phyloP scores from a whole-genome alignment of 2,797 vertebrate species.

The Alfaro cultratus region DNA sequence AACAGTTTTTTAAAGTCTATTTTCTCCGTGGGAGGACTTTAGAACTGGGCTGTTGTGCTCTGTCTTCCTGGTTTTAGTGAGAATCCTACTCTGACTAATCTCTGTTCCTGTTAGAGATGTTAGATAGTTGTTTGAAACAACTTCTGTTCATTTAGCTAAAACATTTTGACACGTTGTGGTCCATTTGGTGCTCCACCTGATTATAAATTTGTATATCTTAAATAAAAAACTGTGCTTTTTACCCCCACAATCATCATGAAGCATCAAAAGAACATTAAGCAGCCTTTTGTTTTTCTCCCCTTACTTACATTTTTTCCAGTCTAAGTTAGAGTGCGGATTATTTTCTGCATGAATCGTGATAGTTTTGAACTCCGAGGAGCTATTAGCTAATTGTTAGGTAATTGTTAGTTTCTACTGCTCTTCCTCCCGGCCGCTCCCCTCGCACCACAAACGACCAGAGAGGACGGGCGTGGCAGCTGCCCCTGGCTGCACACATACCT shows the following conservation, averaged over 20 bases:
- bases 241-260: not conserved
- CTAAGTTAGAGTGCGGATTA: constrained; percentile 45
- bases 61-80: too few species aligned
- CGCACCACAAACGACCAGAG: not conserved
- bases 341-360: constrained; percentile 66
- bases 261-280: constrained; percentile 24
- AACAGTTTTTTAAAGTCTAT: too few species aligned
- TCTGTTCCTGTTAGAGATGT: not conserved
- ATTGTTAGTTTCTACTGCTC: constrained; percentile 59
- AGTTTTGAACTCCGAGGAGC: constrained; percentile 54
- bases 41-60: too few species aligned
- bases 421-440: not conserved
- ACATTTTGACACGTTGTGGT: too few species aligned
- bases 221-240: not conserved
- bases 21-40: too few species aligned
- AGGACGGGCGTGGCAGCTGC: constrained; percentile 49
- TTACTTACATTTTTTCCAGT: constrained; percentile 21
- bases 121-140: not conserved
- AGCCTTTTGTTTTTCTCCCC: not conserved
- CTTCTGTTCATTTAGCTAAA: too few species aligned
- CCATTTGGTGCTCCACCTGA: too few species aligned
- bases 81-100: not conserved
- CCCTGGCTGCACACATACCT: constrained; percentile 39
- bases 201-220: too few species aligned
- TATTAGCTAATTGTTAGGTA: constrained; percentile 50